Evolutionary conservation across 2,888 invertebrate species (phyloP).

Genomic region (Drosophila subquinaria): DNA sequence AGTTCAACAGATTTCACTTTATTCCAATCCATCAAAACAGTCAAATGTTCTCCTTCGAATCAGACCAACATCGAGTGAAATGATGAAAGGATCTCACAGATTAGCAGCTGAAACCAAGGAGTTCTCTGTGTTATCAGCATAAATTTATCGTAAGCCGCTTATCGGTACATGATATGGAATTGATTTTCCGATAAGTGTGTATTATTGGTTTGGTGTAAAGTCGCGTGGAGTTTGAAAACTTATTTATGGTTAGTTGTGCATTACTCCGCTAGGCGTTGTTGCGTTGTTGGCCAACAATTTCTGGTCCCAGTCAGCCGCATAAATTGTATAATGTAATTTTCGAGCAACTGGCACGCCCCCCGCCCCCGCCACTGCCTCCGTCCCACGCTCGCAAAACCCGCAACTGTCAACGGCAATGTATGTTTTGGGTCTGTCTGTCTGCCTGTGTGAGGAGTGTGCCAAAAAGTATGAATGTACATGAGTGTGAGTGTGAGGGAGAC

Average conservation of each 20-base stretch:
- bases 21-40: too few relatives aligned
- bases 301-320: conserved; percentile 75
- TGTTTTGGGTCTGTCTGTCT: conserved; percentile 56
- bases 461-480: conserved; percentile 59
- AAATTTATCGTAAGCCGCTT: conserved; percentile 47
- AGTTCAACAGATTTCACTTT: too few relatives aligned
- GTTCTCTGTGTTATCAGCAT: conserved; percentile 37
- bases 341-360: conserved; percentile 56
- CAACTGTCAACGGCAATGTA: conserved; percentile 74
- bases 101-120: conserved; percentile 13
- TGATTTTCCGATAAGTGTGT: conserved; percentile 18
- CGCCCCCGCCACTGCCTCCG: conserved; percentile 31
- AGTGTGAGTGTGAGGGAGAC: neutral
- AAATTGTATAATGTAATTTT: conserved; percentile 81
- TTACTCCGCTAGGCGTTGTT: conserved; percentile 33
- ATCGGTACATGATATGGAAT: conserved; percentile 27
- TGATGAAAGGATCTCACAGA: neutral
- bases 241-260: conserved; percentile 58
- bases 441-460: conserved; percentile 61
- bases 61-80: neutral
- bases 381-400: conserved; percentile 52
- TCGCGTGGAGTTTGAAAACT: conserved; percentile 44
- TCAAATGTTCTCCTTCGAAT: neutral
- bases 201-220: conserved; percentile 20
- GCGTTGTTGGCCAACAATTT: conserved; percentile 44